phyloP scores from a whole-genome alignment of 2,113 vertebrate genomes.

The Melozone crissalis region DNA sequence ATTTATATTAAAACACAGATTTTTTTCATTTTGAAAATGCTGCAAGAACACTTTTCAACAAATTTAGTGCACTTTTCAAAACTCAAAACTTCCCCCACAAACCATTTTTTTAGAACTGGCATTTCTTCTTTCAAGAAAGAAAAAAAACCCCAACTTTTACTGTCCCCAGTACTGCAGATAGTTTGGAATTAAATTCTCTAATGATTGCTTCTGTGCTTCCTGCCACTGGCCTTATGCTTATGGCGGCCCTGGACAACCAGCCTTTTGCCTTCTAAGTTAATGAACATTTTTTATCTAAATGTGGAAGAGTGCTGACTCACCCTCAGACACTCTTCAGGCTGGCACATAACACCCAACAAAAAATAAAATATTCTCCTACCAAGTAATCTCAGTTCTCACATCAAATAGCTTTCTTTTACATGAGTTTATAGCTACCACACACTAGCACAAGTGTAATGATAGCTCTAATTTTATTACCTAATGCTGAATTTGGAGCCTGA shows the following conservation, averaged over 20 bases:
- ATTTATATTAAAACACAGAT: not conserved
- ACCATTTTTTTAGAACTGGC: not conserved
- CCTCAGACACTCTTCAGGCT: not conserved
- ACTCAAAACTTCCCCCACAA: not conserved
- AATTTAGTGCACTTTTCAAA: not conserved
- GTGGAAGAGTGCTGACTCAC: not conserved
- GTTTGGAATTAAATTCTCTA: not conserved
- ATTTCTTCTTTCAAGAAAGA: not conserved
- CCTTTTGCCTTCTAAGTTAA: not conserved
- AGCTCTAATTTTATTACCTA: not conserved
- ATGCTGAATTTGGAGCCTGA: not conserved
- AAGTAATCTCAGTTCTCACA: not conserved
- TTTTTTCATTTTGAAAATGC: not conserved
- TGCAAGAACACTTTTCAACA: not conserved
- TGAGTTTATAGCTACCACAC: not conserved
- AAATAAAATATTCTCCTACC: not conserved
- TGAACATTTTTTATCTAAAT: not conserved
- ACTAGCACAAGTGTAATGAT: not conserved
- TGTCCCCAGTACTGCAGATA: not conserved
- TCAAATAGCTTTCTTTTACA: not conserved
- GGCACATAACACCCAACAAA: not conserved
- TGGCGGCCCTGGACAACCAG: not conserved
- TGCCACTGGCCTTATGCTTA: not conserved
- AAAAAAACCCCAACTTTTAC: not conserved
- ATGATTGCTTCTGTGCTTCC: not conserved